Percentiles rank a stretch among this genome's conserved stretches.
These are phyloP conservation scores for Anabacerthia variegaticeps DNA, from an alignment of 2,797 vertebrate species.

Conservation along the genomic window DNA sequence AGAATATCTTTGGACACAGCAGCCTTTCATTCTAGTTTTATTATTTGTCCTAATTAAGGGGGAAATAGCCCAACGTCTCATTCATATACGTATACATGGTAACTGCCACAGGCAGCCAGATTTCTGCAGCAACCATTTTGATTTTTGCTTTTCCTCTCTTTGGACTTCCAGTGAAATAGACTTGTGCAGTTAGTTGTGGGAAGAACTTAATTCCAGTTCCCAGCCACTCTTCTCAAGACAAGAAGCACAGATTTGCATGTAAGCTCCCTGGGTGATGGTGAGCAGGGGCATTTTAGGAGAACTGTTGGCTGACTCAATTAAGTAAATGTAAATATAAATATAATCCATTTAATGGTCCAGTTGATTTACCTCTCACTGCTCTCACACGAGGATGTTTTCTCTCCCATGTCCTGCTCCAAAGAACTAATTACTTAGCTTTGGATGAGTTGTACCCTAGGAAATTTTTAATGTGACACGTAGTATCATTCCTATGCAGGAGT, in stretches of 20 bases:
- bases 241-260: neutral
- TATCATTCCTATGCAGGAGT: neutral
- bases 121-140: neutral
- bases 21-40: neutral
- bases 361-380: neutral
- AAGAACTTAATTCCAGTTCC: neutral
- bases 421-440: neutral
- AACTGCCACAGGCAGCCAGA: neutral
- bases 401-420: neutral
- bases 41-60: neutral
- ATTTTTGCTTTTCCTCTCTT: neutral
- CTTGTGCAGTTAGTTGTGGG: neutral
- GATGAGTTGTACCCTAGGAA: neutral
- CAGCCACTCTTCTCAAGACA: neutral
- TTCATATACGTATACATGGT: accelerated
- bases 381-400: neutral
- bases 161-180: neutral
- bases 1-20: neutral
- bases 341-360: neutral
- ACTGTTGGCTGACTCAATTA: neutral
- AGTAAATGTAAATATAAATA: neutral
- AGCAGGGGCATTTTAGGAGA: neutral
- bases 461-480: neutral
- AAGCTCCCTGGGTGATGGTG: neutral
- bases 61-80: neutral